Conservation (phyloP, 2,797 vertebrate species). For the Leucoraja ocellata region DNA sequence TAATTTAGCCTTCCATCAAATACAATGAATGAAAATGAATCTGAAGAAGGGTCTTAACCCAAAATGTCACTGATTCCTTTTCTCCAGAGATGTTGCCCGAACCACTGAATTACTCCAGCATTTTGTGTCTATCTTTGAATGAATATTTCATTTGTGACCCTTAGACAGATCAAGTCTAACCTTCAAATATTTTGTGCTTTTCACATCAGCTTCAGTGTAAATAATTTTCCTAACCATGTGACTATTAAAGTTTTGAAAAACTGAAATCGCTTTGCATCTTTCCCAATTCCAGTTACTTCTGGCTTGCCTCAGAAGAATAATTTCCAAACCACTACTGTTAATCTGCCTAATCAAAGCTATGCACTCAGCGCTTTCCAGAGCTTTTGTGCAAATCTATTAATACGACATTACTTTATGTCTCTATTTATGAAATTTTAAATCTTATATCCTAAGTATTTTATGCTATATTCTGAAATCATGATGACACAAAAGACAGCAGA, state of each 20-base stretch:
- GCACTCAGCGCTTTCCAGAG: not conserved
- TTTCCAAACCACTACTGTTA: not conserved
- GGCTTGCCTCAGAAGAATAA: not conserved
- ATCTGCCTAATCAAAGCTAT: not conserved
- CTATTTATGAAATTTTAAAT: not conserved
- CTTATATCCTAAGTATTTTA: no score
- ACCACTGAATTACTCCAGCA: no score
- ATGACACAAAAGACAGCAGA: no score
- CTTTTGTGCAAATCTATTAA: not conserved
- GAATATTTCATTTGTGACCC: not conserved
- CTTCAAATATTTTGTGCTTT: not conserved
- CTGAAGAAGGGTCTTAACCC: no score
- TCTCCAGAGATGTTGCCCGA: no score
- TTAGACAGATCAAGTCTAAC: not conserved
- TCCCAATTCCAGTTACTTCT: not conserved
- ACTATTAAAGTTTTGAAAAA: not conserved
- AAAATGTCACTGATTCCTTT: no score
- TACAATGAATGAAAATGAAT: not conserved
- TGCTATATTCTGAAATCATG: no score
- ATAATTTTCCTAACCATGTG: not conserved
- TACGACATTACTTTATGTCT: not conserved
- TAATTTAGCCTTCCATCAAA: not conserved
- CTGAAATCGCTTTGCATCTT: not conserved
- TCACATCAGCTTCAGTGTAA: not conserved
- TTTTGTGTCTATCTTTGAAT: no score